Base-by-base conservation (phyloP, 2,797 vertebrate species). In the Peromyscus attwateri region DNA sequence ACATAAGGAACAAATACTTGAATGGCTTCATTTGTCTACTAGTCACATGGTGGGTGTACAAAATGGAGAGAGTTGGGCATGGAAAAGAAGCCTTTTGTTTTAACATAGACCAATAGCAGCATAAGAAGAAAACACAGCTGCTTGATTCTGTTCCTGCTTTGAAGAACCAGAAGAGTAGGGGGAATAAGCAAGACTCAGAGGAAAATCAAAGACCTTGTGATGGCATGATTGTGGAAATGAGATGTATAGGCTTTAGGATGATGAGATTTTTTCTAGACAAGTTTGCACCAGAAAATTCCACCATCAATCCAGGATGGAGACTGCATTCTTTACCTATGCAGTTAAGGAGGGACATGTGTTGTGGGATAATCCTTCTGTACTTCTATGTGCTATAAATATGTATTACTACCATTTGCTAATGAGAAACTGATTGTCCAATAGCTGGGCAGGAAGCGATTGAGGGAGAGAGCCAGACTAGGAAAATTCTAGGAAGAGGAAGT, bases 1-100 rank as follows among this genome's bases (percentile, higher is more conserved):
- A 99, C 98, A 98, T 96, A 98, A 98, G 98, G 98, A 98, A 98
- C 98, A 99, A 98, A 99, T 98, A 99, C 99, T 99, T 98, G 98
- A 99, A 98, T 96, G 98, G 98, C 98, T 99, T 98, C 98, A 98
- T 99, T 99, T 99, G 98, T 98, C 98, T 98, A 97, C 93, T 92
- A 98, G 98, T 98, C 98, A 98, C 98, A 98, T 85, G 87, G 66
- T 97, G 96, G 70, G 92, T 98, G 52, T 71, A 97, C 91, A 91
- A 87, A 98, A 97, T 31, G 88, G 97, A 98, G 96, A 96, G 96
- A 97, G 94, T 96, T 96, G 97, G 73, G 66, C 97, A 97, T 98
- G 97, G 97, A 97, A 98, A 95, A 97, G 95, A 97, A 93, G 83
- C 92, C 64, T 97, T 96, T 97, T 97, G 97, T n/a, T 97, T 96